Evolutionary conservation across 1,140 invertebrate genomes (phyloP).

Genomic region (Proales similis): DNA sequence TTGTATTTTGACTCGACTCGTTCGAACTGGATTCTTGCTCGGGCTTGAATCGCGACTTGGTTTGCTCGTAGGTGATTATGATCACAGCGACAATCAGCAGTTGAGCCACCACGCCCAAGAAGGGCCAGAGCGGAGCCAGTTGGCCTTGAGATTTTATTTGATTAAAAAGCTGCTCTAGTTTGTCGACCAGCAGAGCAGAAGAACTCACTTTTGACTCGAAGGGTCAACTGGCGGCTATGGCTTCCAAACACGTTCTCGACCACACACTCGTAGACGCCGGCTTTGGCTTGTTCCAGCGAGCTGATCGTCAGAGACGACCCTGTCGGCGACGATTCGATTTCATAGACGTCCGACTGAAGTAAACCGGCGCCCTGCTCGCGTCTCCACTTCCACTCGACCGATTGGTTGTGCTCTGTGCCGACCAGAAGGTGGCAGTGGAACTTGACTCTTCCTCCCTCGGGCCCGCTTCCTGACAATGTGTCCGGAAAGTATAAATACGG

Average conservation of each 20-base stretch:
- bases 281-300: neutral
- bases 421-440: slow-evolving; percentile 14
- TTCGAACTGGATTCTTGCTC: too few relatives aligned
- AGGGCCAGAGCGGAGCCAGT: slow-evolving; percentile 22
- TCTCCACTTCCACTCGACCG: slow-evolving; percentile 15
- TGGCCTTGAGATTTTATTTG: neutral
- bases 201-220: slow-evolving; percentile 2
- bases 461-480: neutral
- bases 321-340: neutral
- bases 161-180: too few relatives aligned
- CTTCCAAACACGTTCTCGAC: slow-evolving; percentile 9
- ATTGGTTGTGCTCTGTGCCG: neutral
- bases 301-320: slow-evolving; percentile 8
- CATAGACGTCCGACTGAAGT: neutral
- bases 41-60: too few relatives aligned
- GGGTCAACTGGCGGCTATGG: slow-evolving; percentile 19
- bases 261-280: slow-evolving; percentile 4
- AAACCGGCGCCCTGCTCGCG: neutral
- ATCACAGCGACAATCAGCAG: neutral
- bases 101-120: slow-evolving; percentile 15
- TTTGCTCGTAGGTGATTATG: slow-evolving; percentile 1
- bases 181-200: neutral
- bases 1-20: too few relatives aligned
- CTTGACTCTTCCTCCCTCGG: neutral
- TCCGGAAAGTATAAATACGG: slow-evolving; percentile 16